These are phyloP conservation scores for Flexamia atlantica DNA, from an alignment of 2,888 invertebrate species.

Conservation along the genomic window DNA sequence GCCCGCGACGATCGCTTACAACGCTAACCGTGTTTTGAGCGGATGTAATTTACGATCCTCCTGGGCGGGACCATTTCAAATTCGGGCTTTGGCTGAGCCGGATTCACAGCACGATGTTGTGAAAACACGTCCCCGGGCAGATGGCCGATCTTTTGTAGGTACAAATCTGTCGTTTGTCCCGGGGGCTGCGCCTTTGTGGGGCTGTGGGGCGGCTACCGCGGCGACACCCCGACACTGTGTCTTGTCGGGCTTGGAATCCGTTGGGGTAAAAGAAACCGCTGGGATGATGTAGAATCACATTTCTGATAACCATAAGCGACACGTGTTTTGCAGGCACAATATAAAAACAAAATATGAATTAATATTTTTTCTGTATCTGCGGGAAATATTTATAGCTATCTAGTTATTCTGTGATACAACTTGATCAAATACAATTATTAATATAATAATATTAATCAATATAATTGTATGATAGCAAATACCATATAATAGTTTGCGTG, in stretches of 20 bases:
- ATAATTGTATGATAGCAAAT: too few species aligned
- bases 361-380: too few species aligned
- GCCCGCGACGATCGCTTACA: slow-evolving; percentile 48
- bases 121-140: slow-evolving; percentile 49
- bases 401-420: too few species aligned
- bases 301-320: too few species aligned
- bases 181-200: slow-evolving; percentile 12
- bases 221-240: background rate
- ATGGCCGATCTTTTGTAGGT: slow-evolving; percentile 44
- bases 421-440: too few species aligned
- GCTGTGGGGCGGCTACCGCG: slow-evolving; percentile 8
- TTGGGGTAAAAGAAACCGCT: too few species aligned
- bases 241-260: background rate
- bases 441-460: too few species aligned
- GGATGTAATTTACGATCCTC: slow-evolving; percentile 54
- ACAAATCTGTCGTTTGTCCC: slow-evolving; percentile 56
- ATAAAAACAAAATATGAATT: too few species aligned
- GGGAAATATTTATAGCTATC: too few species aligned
- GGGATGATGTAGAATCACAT: too few species aligned
- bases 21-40: slow-evolving; percentile 53
- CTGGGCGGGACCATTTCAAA: slow-evolving; percentile 49
- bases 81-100: slow-evolving; percentile 54
- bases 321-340: too few species aligned
- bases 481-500: too few species aligned
- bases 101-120: slow-evolving; percentile 58